Evolutionary conservation across 30 jellyfish, hydroid and myxozoan genomes (phyloP), one percentile per base, ranked within the genome.

Genomic region (Aurelia coerulea): DNA sequence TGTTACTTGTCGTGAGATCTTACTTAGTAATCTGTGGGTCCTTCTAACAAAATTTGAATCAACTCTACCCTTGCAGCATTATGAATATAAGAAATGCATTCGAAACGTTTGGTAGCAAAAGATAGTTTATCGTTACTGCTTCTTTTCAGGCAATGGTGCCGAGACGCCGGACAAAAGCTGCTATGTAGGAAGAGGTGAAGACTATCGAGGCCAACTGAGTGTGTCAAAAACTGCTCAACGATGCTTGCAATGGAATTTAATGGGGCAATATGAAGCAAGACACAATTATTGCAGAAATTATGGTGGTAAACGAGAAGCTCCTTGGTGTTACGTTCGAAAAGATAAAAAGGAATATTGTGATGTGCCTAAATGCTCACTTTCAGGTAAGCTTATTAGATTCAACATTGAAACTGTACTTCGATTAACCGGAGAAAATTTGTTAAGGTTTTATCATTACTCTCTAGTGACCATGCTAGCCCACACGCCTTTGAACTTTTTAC

Each of bases 201-300:
- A 79, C n/a, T 91, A 91, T 39, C 91, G 82, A 32, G 97, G 97
- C 1, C 89, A 70, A 56, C 87, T 84, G 0, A 39, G 87, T 4
- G 70, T 52, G 19, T 84, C 97, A 10, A 49, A 72, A 54, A 54
- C 93, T 3, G 97, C 90, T 9, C 74, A 76, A 33, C 80, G 49
- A 10, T 91, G 97, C 62, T 60, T 91, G 46, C 96, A 79, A 35
- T 91, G 97, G 97, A 91, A 81, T 49, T 15, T 65, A n/a, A 72
- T 90, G 62, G 92, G 96, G 15, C 63, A 81, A 4, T 83, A 91
- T 64, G 90, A 87, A 49, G 90, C 92, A 9, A 80, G 92, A 52
- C 97, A 91, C 56, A 76, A 88, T 11, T 91, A 91, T 60, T 91
- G 97, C 77, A 80, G 97, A 65, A 91, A 83, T 35, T 91, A 76